A percentile compares a stretch with the other conserved stretches of the same genome.
Conservation (phyloP, 2,888 invertebrate genomes). For the Cerastoderma edule region DNA sequence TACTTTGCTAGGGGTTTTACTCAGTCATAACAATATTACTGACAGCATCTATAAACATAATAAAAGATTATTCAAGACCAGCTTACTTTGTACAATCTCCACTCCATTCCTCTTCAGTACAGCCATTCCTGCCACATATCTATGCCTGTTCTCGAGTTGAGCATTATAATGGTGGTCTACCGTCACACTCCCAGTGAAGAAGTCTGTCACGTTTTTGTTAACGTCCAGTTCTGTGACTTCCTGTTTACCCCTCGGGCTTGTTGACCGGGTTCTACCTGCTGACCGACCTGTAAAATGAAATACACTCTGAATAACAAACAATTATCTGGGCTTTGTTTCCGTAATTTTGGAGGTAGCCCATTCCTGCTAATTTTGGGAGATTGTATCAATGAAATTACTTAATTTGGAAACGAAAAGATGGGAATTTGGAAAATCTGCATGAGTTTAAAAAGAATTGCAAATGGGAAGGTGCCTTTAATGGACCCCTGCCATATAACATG, state of each 20-base stretch:
- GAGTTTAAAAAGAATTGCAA: too few species aligned
- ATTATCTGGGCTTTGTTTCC: not conserved
- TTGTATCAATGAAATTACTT: too few species aligned
- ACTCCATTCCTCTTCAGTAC: constrained; percentile 75
- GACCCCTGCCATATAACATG: too few species aligned
- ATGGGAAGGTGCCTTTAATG: too few species aligned
- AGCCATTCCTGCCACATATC: constrained; percentile 78
- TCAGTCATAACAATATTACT: too few species aligned
- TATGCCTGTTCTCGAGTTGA: constrained; percentile 72
- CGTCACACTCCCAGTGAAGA: constrained; percentile 76
- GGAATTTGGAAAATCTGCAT: too few species aligned
- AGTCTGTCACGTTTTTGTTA: constrained; percentile 71
- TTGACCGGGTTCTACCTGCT: not conserved
- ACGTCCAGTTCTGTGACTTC: constrained; percentile 64
- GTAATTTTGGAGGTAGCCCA: too few species aligned
- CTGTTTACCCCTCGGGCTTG: not conserved
- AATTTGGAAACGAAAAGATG: too few species aligned
- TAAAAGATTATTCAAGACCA: not conserved
- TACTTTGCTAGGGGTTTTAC: too few species aligned
- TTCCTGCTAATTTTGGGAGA: too few species aligned
- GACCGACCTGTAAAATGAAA: not conserved
- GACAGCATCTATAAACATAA: too few species aligned
- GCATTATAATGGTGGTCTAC: constrained; percentile 77
- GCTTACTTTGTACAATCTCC: constrained; percentile 79
- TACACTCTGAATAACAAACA: not conserved